Evolutionary conservation across 2,888 invertebrate genomes (phyloP).

Genomic region (Germaria angustata): DNA sequence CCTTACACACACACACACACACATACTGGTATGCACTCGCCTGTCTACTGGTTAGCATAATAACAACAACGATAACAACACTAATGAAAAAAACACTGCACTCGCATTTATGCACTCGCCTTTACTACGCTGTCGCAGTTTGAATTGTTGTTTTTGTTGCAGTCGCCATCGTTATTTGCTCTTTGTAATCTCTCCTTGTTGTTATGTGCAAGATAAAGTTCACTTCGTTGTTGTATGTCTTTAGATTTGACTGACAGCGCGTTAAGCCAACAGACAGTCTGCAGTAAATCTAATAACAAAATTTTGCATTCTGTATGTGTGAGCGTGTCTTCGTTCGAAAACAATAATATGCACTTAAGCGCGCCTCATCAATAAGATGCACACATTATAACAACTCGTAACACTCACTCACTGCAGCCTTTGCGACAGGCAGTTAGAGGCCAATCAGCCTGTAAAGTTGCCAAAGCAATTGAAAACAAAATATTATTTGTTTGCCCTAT

Average conservation of each 20-base stretch:
- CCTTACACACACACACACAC: not conserved
- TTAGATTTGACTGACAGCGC: constrained; percentile 26
- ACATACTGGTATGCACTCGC: not conserved
- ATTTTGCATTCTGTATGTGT: constrained; percentile 5
- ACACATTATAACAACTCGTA: not conserved
- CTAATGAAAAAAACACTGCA: not conserved
- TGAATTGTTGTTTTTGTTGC: constrained; percentile 2
- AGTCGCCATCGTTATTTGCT: constrained; percentile 37
- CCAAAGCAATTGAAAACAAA: no score
- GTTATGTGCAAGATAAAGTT: constrained; percentile 54
- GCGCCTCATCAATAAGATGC: not conserved
- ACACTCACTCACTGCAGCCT: not conserved
- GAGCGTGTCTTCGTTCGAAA: not conserved
- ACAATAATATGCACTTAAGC: constrained; percentile 49
- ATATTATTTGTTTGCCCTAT: no score
- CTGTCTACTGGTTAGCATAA: constrained; percentile 6
- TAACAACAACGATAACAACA: not conserved
- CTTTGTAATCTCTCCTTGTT: constrained; percentile 26
- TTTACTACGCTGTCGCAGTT: not conserved
- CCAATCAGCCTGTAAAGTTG: not conserved
- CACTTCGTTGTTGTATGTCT: constrained; percentile 38
- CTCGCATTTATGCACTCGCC: constrained; percentile 7
- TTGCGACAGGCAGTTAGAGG: not conserved
- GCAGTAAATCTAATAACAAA: not conserved
- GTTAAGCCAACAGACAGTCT: constrained; percentile 26